Evolutionary conservation across 2,797 vertebrate genomes (phyloP).

Genomic region (Dicrostonyx torquatus): DNA sequence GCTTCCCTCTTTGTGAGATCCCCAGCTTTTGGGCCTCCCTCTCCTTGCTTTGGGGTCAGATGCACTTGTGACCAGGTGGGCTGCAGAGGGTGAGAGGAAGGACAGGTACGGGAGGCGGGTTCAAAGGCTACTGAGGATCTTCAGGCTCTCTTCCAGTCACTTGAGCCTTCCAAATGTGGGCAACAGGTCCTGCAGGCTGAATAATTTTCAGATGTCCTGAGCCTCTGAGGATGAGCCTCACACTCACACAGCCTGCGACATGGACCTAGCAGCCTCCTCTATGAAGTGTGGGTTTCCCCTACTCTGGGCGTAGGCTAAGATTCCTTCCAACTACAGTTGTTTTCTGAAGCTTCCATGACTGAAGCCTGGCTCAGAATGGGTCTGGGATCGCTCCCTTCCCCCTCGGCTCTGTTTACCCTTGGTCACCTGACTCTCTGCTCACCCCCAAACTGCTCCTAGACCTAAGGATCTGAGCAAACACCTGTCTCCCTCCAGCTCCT

Average conservation of each 20-base stretch:
- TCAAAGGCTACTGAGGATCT: neutral
- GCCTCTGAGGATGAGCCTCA: constrained; percentile 4
- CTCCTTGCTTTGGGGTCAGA: neutral
- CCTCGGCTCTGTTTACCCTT: constrained; percentile 47
- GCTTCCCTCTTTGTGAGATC: constrained; percentile 47
- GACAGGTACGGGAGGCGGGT: neutral
- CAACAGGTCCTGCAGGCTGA: constrained; percentile 24
- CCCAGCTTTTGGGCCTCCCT: constrained; percentile 44
- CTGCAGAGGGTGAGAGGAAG: constrained; percentile 24
- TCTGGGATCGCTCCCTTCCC: constrained; percentile 35
- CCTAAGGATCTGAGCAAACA: constrained; percentile 50
- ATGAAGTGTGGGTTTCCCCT: neutral
- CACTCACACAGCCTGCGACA: neutral
- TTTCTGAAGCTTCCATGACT: neutral
- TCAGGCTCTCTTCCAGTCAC: neutral
- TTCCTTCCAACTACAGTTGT: neutral
- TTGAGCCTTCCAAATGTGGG: neutral
- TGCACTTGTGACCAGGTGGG: constrained; percentile 49
- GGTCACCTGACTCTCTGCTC: constrained; percentile 61
- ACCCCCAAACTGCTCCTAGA: constrained; percentile 11
- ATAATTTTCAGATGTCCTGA: constrained; percentile 2
- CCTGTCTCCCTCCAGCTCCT: constrained; percentile 20
- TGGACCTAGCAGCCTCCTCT: neutral
- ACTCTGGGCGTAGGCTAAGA: neutral
- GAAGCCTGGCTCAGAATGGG: constrained; percentile 10